A percentile compares a stretch with the other conserved stretches of the same genome.
phyloP scores from a whole-genome alignment of 2,888 invertebrate genomes.

The Catocala sponsa region DNA sequence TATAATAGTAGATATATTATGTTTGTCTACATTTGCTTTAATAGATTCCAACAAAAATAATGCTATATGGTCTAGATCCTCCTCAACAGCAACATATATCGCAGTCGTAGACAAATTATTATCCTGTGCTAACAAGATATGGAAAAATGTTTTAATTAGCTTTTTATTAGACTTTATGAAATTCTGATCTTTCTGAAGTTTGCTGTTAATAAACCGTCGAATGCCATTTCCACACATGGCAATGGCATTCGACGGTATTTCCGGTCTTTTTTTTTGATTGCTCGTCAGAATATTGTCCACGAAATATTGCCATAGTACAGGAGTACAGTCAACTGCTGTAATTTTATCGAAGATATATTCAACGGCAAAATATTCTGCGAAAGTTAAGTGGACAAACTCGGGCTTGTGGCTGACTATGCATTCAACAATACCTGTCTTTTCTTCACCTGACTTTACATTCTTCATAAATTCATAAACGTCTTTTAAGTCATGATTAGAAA shows the following conservation, averaged over 20 bases:
- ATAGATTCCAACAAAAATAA: conserved; percentile 17
- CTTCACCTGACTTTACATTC: conserved; percentile 19
- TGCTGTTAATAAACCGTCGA: conserved; percentile 24
- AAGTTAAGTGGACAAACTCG: conserved; percentile 39
- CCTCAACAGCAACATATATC: conserved; percentile 3
- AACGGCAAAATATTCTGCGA: conserved; percentile 41
- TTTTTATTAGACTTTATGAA: not conserved
- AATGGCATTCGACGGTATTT: not conserved
- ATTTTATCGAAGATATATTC: conserved; percentile 31
- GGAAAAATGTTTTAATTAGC: not conserved
- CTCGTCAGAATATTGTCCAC: conserved; percentile 13
- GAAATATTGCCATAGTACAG: conserved; percentile 22
- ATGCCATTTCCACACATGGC: conserved; percentile 4
- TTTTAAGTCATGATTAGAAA: conserved; percentile 15
- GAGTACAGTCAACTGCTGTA: conserved; percentile 7
- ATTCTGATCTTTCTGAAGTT: conserved; percentile 8
- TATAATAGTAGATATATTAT: conserved; percentile 6
- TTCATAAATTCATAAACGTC: conserved; percentile 16
- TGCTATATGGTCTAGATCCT: not conserved
- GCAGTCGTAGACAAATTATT: not conserved
- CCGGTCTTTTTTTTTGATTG: not conserved
- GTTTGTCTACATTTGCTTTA: not conserved
- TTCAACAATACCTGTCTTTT: conserved; percentile 39
- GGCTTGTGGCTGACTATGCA: conserved; percentile 19
- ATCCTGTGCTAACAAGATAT: conserved; percentile 6